Percentiles rank a stretch among this genome's conserved stretches.
These are phyloP conservation scores for Leptodirus hochenwartii DNA, from an alignment of 2,888 invertebrate genomes.

Conservation along the genomic window DNA sequence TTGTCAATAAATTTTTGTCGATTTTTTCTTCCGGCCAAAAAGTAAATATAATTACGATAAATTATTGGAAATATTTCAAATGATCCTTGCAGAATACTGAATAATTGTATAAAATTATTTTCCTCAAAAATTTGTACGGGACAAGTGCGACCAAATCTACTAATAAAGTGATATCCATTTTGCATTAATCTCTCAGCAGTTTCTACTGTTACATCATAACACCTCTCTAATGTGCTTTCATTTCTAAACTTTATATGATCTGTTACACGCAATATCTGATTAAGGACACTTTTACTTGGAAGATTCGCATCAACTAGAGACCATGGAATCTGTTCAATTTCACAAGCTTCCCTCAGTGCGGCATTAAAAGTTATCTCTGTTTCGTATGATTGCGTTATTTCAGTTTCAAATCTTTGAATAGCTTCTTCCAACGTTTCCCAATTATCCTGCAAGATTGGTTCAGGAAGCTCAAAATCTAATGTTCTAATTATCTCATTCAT, in stretches of 20 bases:
- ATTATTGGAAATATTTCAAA: slow-evolving; percentile 34
- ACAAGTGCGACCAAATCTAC: slow-evolving; percentile 43
- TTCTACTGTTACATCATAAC: slow-evolving; percentile 31
- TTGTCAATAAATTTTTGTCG: slow-evolving; percentile 32
- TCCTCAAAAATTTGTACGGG: slow-evolving; percentile 40
- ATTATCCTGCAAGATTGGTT: slow-evolving; percentile 28
- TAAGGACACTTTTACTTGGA: slow-evolving; percentile 18
- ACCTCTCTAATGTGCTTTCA: slow-evolving; percentile 36
- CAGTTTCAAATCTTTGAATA: slow-evolving; percentile 30
- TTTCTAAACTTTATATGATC: slow-evolving; percentile 28
- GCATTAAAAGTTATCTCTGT: slow-evolving; percentile 29
- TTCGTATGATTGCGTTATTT: slow-evolving; percentile 24
- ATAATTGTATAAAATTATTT: slow-evolving; percentile 31
- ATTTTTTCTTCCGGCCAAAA: slow-evolving; percentile 30
- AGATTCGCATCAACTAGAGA: slow-evolving; percentile 27
- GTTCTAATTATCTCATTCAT: slow-evolving; percentile 27
- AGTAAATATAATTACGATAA: slow-evolving; percentile 41
- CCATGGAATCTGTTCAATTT: slow-evolving; percentile 30
- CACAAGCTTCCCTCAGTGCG: slow-evolving; percentile 23
- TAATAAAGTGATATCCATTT: slow-evolving; percentile 40
- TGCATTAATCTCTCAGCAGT: slow-evolving; percentile 36
- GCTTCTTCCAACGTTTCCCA: slow-evolving; percentile 34
- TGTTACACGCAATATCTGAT: slow-evolving; percentile 17
- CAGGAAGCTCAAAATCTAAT: slow-evolving; percentile 25
- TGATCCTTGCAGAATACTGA: slow-evolving; percentile 26